Base-by-base conservation (phyloP, 2,113 vertebrate genomes). In the Crypturellus undulatus region DNA sequence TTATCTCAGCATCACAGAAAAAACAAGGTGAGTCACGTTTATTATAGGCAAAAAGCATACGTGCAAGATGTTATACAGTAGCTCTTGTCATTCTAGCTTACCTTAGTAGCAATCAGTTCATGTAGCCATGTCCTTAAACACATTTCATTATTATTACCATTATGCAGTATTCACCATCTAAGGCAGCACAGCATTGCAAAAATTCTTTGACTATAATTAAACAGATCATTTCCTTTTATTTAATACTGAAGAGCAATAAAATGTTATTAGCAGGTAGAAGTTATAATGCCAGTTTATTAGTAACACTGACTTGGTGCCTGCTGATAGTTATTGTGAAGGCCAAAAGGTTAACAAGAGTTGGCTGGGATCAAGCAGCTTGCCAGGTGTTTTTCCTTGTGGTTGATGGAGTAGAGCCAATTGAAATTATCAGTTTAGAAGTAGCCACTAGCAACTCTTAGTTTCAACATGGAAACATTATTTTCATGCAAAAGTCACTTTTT, bases 311-410 rank as follows among this genome's bases (percentile, higher is more conserved):
- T 98, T 32, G n/a, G 84, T 92, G 92, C 95, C 96, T 94, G 96
- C 95, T 97, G 97, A 76, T 96, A 84, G 95, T 96, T 95, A 96
- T 92, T 95, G 93, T 95, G 97, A 95, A 94, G 96, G 95, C 96
- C 96, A 88, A 97, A 96, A 98, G 97, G 97, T 98, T 98, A 98
- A 98, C 97, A 98, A 98, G 97, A 88, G 94, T 36, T 90, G 96
- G 96, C 96, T 92, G 94, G 90, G 91, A 91, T 92, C 92, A 96
- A 97, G 87, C 32, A 43, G 95, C 78, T 94, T 90, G 96, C 96
- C 98, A 98, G 98, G 97, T 98, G 97, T 96, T 98, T 96, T 97
- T 94, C 94, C 95, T 87, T 78, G 76, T 87, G 97, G 95, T 93
- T 96, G 96, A 97, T 97, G 97, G 96, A 97, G 92, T 90, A 77